phyloP scores from a whole-genome alignment of 2,797 vertebrate genomes.

The Remorina albescens region DNA sequence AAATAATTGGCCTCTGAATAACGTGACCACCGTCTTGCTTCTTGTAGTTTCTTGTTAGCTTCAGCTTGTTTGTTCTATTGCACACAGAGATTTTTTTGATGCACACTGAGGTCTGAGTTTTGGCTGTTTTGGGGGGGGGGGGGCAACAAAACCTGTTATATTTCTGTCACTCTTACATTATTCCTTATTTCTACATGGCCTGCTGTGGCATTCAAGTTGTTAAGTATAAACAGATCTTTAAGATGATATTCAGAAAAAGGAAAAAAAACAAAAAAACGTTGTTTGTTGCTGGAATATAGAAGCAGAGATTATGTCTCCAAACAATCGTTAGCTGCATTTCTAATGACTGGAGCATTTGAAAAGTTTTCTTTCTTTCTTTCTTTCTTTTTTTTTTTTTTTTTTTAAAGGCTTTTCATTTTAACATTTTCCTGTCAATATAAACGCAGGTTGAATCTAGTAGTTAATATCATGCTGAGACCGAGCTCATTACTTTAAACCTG shows the following conservation, averaged over 20 bases:
- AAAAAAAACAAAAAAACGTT: background rate
- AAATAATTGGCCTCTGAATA: conserved; percentile 49
- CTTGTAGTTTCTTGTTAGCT: conserved; percentile 12
- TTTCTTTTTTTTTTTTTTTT: no score
- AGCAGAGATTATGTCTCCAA: background rate
- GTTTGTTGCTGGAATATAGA: background rate
- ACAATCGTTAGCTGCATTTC: background rate
- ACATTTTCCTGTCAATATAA: background rate
- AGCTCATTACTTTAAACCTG: conserved; percentile 9
- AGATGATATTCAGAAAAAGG: background rate
- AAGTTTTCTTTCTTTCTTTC: background rate
- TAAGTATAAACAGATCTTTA: background rate
- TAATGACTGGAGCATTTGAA: background rate
- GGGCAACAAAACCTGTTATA: background rate
- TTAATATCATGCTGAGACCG: background rate
- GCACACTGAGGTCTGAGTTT: no score
- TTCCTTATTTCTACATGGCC: background rate
- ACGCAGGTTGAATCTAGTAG: background rate
- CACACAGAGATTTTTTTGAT: background rate
- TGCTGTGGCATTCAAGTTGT: background rate
- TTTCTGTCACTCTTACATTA: background rate
- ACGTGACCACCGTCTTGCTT: background rate
- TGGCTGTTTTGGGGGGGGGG: no score
- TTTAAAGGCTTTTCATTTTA: background rate
- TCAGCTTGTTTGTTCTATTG: conserved; percentile 1